These are phyloP conservation scores for Zeugodacus cucurbitae DNA, from an alignment of 1,140 invertebrate genomes.

Conservation along the genomic window DNA sequence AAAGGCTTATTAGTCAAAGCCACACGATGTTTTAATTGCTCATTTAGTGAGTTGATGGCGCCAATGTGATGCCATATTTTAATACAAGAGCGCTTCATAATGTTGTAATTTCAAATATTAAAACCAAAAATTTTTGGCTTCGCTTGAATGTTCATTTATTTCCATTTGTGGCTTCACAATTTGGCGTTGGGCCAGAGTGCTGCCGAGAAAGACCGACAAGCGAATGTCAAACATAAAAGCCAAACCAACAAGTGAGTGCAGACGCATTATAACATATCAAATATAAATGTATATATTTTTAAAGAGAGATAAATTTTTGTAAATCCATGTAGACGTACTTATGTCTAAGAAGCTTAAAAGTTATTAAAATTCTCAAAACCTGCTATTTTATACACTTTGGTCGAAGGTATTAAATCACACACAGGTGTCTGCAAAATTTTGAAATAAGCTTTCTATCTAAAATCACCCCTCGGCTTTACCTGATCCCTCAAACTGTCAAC, in stretches of 20 bases:
- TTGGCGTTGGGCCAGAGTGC: neutral
- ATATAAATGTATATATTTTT: neutral
- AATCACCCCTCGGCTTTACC: too few species aligned
- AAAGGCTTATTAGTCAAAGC: neutral
- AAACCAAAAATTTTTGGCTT: neutral
- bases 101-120: neutral
- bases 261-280: neutral
- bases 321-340: too few species aligned
- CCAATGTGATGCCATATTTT: neutral
- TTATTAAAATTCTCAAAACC: too few species aligned
- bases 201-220: neutral
- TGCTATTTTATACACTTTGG: too few species aligned
- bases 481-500: too few species aligned
- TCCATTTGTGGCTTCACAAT: neutral
- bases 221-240: neutral
- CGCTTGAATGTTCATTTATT: neutral
- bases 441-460: too few species aligned
- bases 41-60: neutral
- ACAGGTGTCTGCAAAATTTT: too few species aligned
- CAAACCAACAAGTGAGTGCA: neutral
- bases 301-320: too few species aligned
- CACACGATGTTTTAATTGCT: neutral
- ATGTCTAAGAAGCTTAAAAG: too few species aligned
- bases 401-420: too few species aligned
- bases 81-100: neutral